These are phyloP conservation scores for Danio tinwini DNA, from an alignment of 2,797 vertebrate genomes.

Conservation along the genomic window DNA sequence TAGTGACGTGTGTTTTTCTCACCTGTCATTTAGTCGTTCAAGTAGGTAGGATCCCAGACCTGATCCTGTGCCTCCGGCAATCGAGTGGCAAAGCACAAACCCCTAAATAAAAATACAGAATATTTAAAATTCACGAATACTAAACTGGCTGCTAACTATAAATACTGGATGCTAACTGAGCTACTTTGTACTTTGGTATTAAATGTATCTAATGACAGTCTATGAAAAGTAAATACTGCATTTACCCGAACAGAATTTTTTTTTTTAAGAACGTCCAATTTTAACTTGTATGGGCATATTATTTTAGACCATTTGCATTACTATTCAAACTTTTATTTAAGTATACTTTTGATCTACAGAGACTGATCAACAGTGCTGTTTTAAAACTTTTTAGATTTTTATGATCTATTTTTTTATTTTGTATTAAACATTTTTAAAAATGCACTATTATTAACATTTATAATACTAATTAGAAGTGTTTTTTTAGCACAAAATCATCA, in stretches of 20 bases:
- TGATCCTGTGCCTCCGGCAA: conserved; percentile 93
- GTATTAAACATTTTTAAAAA: too few species aligned
- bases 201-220: neutral
- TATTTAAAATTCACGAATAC: conserved; percentile 50
- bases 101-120: conserved; percentile 76
- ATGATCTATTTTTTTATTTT: too few species aligned
- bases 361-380: too few species aligned
- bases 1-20: conserved; percentile 45
- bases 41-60: conserved; percentile 94
- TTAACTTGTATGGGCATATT: neutral
- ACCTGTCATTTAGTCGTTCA: conserved; percentile 97
- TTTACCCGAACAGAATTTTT: neutral
- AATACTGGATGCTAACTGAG: neutral
- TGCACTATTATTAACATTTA: too few species aligned
- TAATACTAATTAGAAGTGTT: neutral
- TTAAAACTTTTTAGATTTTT: too few species aligned
- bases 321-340: too few species aligned
- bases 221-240: neutral
- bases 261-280: too few species aligned
- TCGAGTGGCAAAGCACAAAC: conserved; percentile 96
- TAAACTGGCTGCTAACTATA: too few species aligned
- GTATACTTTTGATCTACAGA: too few species aligned
- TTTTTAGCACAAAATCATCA: neutral
- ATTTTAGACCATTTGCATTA: neutral
- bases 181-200: neutral